Evolutionary conservation across 2,113 vertebrate genomes (phyloP).

Genomic region (Phyllostomus hastatus): DNA sequence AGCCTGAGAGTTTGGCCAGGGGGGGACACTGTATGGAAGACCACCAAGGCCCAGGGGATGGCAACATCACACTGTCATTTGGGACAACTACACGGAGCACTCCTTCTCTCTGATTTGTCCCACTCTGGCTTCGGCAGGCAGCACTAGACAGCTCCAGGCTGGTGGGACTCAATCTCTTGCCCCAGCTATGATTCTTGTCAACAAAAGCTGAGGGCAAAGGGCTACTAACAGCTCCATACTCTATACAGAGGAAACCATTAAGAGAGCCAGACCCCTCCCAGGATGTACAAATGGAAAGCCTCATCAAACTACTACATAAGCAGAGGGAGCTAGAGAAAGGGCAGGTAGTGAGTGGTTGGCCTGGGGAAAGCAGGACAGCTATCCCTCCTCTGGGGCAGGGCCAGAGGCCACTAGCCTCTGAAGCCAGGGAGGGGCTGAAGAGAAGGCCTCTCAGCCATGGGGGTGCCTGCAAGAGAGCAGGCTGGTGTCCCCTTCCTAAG

Average conservation of each 20-base stretch:
- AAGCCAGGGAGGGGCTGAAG: neutral
- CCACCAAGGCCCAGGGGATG: neutral
- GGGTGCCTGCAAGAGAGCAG: neutral
- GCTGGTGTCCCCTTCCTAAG: neutral
- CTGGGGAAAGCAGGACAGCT: neutral
- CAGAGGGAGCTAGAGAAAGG: neutral
- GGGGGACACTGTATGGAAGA: too few relatives aligned
- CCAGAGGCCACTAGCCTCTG: neutral
- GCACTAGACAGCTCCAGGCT: neutral
- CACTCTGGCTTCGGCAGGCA: rapidly evolving
- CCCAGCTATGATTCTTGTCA: neutral
- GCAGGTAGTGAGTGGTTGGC: neutral
- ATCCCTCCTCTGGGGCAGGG: neutral
- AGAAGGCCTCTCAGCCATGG: neutral
- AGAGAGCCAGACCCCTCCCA: neutral
- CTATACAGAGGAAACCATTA: neutral
- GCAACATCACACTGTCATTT: too few relatives aligned
- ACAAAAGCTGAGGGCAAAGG: neutral
- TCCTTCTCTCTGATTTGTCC: neutral
- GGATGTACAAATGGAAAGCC: neutral
- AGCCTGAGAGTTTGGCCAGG: neutral
- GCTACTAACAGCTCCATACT: neutral
- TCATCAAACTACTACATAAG: neutral
- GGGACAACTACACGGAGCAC: neutral
- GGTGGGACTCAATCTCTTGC: neutral